Conservation (phyloP, 2,113 vertebrate species). For the Heterotilapia buettikoferi region DNA sequence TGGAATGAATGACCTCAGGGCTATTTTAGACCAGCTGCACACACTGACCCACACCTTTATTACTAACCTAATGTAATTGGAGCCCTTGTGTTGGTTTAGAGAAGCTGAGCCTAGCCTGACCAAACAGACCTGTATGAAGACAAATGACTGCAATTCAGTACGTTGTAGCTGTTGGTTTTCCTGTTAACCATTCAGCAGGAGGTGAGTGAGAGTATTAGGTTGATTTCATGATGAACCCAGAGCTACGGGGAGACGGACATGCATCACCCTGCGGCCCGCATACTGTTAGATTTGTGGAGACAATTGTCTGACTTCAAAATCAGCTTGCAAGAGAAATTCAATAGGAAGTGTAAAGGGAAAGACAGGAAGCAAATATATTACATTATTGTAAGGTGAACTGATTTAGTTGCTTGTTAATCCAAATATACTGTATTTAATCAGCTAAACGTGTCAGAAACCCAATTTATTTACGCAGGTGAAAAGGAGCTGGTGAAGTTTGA, state of each 20-base stretch:
- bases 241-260: neutral
- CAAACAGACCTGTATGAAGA: constrained; percentile 50
- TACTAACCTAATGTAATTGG: constrained; percentile 51
- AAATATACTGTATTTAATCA: neutral
- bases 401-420: neutral
- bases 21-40: constrained; percentile 1
- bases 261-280: neutral
- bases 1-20: neutral
- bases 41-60: constrained; percentile 29
- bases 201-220: neutral
- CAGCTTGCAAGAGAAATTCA: too few species aligned
- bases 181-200: constrained; percentile 4
- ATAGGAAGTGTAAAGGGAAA: neutral
- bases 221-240: constrained; percentile 24
- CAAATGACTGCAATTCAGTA: constrained; percentile 31
- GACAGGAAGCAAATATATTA: neutral
- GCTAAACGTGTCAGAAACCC: neutral
- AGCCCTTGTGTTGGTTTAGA: neutral
- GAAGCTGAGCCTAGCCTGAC: constrained; percentile 17
- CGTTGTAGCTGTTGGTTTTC: constrained; percentile 28
- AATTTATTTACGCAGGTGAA: neutral
- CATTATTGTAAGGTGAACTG: neutral
- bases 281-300: neutral
- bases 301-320: neutral
- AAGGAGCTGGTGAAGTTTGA: neutral